Percentiles rank a stretch among this genome's conserved stretches.
These are phyloP conservation scores for Trematocara macrostoma DNA, from an alignment of 2,113 vertebrate genomes.

Conservation along the genomic window DNA sequence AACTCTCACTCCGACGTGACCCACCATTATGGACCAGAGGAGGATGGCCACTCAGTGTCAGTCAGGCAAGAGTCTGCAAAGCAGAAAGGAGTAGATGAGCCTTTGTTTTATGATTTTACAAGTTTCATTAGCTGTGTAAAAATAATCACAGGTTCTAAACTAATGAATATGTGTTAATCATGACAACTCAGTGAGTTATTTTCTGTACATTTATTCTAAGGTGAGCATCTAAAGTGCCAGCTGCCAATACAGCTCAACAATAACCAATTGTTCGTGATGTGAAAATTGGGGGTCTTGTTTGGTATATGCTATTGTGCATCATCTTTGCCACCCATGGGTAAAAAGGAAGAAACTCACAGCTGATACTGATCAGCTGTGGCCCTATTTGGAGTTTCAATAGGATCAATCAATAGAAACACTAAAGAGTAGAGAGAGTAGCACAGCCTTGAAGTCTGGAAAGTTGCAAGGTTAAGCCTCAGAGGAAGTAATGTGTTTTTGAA, in stretches of 20 bases:
- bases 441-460: not conserved
- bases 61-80: not conserved
- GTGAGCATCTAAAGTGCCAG: not conserved
- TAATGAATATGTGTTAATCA: not conserved
- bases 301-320: not conserved
- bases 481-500: not conserved
- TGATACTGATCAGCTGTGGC: not conserved
- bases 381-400: not conserved
- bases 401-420: not conserved
- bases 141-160: not conserved
- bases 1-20: not conserved
- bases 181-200: not conserved
- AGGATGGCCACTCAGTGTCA: not conserved
- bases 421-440: not conserved
- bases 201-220: not conserved
- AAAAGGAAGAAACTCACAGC: not conserved
- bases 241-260: not conserved
- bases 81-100: not conserved
- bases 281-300: not conserved
- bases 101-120: not conserved
- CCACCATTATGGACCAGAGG: not conserved
- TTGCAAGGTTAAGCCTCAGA: not conserved
- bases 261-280: not conserved
- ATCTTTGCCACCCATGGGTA: not conserved
- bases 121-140: not conserved